Evolutionary conservation across 2,888 invertebrate species (phyloP).

Genomic region (Scotopteryx bipunctaria): DNA sequence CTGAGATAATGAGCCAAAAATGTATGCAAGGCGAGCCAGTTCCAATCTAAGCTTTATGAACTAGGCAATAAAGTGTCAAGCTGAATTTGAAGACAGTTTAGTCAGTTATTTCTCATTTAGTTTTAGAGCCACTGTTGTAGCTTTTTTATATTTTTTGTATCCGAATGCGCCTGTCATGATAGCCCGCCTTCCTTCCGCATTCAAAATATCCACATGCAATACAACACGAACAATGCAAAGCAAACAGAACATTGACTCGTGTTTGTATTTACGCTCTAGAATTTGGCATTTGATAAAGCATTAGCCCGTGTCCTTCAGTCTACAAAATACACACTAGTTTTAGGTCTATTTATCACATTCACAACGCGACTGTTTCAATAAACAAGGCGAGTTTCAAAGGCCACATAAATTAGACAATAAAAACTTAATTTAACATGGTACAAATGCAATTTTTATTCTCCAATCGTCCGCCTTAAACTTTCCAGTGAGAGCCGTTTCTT

Average conservation of each 20-base stretch:
- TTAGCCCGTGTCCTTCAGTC: conserved; percentile 2
- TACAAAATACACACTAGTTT: not conserved
- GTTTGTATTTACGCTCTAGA: conserved; percentile 13
- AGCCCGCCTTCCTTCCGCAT: conserved; percentile 22
- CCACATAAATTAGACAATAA: conserved; percentile 69
- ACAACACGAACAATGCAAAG: conserved; percentile 14
- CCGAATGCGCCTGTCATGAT: conserved; percentile 25
- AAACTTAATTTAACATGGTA: conserved; percentile 74
- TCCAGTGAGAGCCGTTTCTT: conserved; percentile 72
- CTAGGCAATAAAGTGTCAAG: conserved; percentile 9
- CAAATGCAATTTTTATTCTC: conserved; percentile 77
- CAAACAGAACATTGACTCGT: conserved; percentile 14
- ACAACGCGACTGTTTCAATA: conserved; percentile 40
- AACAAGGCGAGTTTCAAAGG: conserved; percentile 27
- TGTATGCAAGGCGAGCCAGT: not conserved
- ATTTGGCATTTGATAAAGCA: conserved; percentile 16
- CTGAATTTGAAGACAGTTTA: conserved; percentile 8
- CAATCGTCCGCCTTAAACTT: conserved; percentile 75
- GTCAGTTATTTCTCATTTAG: too few species aligned
- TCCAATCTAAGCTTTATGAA: conserved; percentile 14
- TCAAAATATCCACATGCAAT: conserved; percentile 22
- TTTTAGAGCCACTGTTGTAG: conserved; percentile 14
- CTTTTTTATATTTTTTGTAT: conserved; percentile 19
- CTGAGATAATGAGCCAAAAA: conserved; percentile 22
- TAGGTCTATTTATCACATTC: not conserved